These are phyloP conservation scores for Oscheius sp. DNA, from an alignment of 2,888 invertebrate species.

Conservation along the genomic window DNA sequence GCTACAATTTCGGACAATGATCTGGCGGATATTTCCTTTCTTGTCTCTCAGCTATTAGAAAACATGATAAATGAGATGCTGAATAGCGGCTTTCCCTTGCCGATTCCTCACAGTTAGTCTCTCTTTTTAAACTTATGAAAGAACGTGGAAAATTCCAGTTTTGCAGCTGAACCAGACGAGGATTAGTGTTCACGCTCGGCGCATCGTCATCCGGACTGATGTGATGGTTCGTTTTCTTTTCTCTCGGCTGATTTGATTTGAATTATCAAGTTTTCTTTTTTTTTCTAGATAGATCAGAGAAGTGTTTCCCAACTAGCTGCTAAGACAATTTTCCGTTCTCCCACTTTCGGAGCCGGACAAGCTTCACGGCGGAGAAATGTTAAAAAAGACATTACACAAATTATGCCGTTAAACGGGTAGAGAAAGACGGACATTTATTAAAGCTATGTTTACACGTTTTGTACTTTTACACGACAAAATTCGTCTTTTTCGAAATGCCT, in stretches of 20 bases:
- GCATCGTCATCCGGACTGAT: conserved; percentile 51
- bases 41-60: conserved; percentile 49
- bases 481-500: conserved; percentile 25
- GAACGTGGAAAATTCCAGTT: conserved; percentile 35
- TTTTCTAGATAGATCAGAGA: conserved; percentile 43
- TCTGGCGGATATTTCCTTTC: conserved; percentile 48
- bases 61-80: conserved; percentile 52
- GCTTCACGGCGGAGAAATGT: conserved; percentile 2
- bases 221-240: conserved; percentile 33
- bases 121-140: neutral
- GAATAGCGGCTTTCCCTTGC: conserved; percentile 51
- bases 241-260: neutral
- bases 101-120: conserved; percentile 43
- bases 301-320: conserved; percentile 45
- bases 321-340: conserved; percentile 45
- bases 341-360: neutral
- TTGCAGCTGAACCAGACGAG: conserved; percentile 48
- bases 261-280: conserved; percentile 2
- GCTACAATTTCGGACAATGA: conserved; percentile 46
- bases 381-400: conserved; percentile 18
- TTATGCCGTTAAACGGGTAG: conserved; percentile 9
- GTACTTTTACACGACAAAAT: conserved; percentile 9
- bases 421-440: conserved; percentile 4
- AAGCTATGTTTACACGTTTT: neutral
- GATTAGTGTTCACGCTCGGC: conserved; percentile 44